Evolutionary conservation across 2,888 invertebrate species (phyloP), one percentile per base, ranked within the genome.

Genomic region (Lithophane ornitopus): DNA sequence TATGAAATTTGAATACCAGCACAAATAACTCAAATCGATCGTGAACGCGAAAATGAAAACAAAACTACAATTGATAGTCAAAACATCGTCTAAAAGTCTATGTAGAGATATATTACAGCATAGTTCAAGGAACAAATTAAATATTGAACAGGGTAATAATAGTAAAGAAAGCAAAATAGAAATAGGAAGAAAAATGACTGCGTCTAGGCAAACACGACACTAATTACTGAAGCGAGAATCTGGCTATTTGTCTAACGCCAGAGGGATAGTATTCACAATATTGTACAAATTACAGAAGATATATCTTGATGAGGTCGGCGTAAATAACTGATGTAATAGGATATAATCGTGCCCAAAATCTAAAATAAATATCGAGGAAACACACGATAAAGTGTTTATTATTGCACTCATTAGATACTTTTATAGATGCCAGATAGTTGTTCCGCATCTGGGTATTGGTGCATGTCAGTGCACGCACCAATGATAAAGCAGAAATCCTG

Each of bases 211-310:
- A 81, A 87, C 81, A 87, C 74, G 86, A 84, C 88, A 86, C 87
- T 91, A 92, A 92, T 92, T 91, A 91, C 88, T 84, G 71, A 71
- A 65, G 70, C 84, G 82, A 85, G 84, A 87, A 87, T 84, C 67
- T 72, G 74, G 82, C 83, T 84, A 90, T 91, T 90, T 88, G 85
- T 91, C 85, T 84, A 61, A 83, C 76, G 79, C 78, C 83, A 81
- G 75, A 78, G 58, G 76, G 88, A 79, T 80, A 86, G 87, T 87
- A 82, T 87, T 88, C 85, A 80, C 81, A 79, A 83, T 80, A 79
- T 70, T 83, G 75, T 77, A 80, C 71, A 85, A 78, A 80, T 78
- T 70, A 71, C 72, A 73, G 52, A 39, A 76, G 70, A 80, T 70
- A 74, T 70, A 72, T 76, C 69, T 74, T 78, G 61, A 71, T 76